Conservation (phyloP, 1,140 invertebrate species). For the Aradophagus sp. region DNA sequence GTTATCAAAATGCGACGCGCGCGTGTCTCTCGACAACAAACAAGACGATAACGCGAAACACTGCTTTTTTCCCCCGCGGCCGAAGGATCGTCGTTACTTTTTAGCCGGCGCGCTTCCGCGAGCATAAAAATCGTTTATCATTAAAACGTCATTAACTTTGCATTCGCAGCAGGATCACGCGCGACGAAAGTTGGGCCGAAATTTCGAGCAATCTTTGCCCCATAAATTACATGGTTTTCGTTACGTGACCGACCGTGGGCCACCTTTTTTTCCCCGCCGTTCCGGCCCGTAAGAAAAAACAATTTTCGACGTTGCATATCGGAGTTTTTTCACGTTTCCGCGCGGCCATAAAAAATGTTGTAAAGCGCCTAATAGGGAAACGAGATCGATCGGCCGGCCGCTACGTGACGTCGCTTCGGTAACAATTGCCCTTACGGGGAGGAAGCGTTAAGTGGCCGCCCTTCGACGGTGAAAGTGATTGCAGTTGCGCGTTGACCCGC, state of each 20-base stretch:
- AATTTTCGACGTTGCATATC: conserved; percentile 35
- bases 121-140: conserved; percentile 17
- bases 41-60: no score
- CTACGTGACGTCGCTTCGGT: conserved; percentile 30
- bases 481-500: conserved; percentile 17
- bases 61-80: conserved; percentile 14
- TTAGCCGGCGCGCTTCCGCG: conserved; percentile 5
- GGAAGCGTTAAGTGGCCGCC: conserved; percentile 28
- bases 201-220: conserved; percentile 32
- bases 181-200: conserved; percentile 20
- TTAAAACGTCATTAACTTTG: conserved; percentile 33
- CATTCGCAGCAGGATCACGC: conserved; percentile 18
- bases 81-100: background rate
- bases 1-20: background rate
- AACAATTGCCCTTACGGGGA: conserved; percentile 36
- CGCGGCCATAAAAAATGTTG: conserved; percentile 27
- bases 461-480: conserved; percentile 42
- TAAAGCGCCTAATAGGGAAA: conserved; percentile 16
- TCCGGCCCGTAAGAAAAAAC: conserved; percentile 13
- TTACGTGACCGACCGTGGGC: conserved; percentile 18
- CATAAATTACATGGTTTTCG: conserved; percentile 39
- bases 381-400: conserved; percentile 15
- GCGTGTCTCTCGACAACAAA: conserved; percentile 5
- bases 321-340: conserved; percentile 37
- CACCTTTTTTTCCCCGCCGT: conserved; percentile 20